Conservation (phyloP, 2,113 vertebrate genomes). For the Xenopus laevis region DNA sequence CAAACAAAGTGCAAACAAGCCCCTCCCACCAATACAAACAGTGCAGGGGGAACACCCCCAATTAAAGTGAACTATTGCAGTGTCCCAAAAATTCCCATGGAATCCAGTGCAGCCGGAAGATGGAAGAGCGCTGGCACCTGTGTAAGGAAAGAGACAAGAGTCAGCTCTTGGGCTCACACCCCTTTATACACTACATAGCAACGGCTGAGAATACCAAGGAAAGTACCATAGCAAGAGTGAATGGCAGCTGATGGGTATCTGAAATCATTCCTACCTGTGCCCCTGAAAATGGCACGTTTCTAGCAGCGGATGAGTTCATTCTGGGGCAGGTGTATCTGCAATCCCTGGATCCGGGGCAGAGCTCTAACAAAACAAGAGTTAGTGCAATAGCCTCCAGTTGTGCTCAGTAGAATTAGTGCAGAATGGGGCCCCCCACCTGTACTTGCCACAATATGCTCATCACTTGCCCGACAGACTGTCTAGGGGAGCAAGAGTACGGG, state of each 20-base stretch:
- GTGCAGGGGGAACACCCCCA: neutral
- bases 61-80: neutral
- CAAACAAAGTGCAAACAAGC: slow-evolving; percentile 14
- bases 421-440: too few species aligned
- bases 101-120: neutral
- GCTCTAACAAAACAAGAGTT: slow-evolving; percentile 46
- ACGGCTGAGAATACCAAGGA: too few species aligned
- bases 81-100: neutral
- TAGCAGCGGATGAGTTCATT: neutral
- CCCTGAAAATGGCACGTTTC: neutral
- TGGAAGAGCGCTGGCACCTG: neutral
- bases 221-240: neutral
- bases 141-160: neutral
- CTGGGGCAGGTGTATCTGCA: slow-evolving; percentile 53
- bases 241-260: too few species aligned
- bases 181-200: too few species aligned
- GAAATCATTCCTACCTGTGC: neutral
- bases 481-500: too few species aligned
- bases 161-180: neutral
- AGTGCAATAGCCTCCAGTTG: too few species aligned
- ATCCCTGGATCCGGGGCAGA: slow-evolving; percentile 55
- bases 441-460: too few species aligned
- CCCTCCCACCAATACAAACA: neutral
- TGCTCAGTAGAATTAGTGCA: too few species aligned
- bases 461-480: too few species aligned